A percentile compares a stretch with the other conserved stretches of the same genome.
Conservation (phyloP, 2,888 invertebrate species). For the Pedicia rivosa region DNA sequence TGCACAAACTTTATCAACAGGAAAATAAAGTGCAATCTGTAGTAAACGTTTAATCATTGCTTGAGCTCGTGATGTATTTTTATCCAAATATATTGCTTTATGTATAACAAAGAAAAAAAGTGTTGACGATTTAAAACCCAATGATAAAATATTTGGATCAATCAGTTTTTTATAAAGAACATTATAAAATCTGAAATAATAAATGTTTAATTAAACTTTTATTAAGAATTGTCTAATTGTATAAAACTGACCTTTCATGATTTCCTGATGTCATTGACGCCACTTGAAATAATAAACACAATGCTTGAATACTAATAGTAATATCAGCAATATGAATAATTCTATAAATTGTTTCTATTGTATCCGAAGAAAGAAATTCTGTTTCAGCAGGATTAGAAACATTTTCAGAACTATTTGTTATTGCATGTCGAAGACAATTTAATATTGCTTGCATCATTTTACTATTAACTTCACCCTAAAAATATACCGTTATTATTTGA, state of each 20-base stretch:
- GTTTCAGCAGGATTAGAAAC: constrained; percentile 15
- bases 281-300: constrained; percentile 25
- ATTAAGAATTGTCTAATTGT: not conserved
- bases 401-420: constrained; percentile 22
- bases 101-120: constrained; percentile 76
- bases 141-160: constrained; percentile 49
- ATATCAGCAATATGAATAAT: constrained; percentile 67
- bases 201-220: constrained; percentile 26
- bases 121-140: constrained; percentile 43
- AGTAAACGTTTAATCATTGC: constrained; percentile 77
- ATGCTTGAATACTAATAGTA: constrained; percentile 40
- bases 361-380: constrained; percentile 26
- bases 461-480: constrained; percentile 65
- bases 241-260: constrained; percentile 19
- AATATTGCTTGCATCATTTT: constrained; percentile 72
- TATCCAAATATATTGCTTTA: constrained; percentile 69
- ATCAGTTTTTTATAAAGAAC: constrained; percentile 78
- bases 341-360: constrained; percentile 55
- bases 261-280: constrained; percentile 24
- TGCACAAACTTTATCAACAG: constrained; percentile 66
- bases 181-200: constrained; percentile 44
- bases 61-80: constrained; percentile 48
- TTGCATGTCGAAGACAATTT: constrained; percentile 65
- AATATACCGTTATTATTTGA: no score
- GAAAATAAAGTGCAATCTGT: constrained; percentile 48